These are phyloP conservation scores for Aurelia sp. DNA, from an alignment of 30 jellyfish, hydroid and myxozoan genomes.

Conservation along the genomic window DNA sequence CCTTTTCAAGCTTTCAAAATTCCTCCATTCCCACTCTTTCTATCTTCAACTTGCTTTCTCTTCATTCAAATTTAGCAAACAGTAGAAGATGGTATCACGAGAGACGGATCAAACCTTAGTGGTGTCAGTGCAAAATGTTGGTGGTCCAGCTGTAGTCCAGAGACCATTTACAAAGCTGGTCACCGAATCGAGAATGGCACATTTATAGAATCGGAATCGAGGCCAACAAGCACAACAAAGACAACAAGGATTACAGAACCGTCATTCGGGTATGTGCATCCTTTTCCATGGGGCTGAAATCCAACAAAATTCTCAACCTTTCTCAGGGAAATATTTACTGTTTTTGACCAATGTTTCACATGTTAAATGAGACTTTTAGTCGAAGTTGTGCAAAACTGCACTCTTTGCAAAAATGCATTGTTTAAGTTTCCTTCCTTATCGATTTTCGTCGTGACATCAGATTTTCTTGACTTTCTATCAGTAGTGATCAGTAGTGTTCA, in stretches of 20 bases:
- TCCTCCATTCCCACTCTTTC: too few species aligned
- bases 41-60: not conserved
- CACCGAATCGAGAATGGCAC: slow-evolving; percentile 66
- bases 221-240: slow-evolving; percentile 85
- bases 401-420: too few species aligned
- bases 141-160: slow-evolving; percentile 93
- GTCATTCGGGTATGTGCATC: slow-evolving; percentile 47
- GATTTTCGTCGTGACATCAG: too few species aligned
- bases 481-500: too few species aligned
- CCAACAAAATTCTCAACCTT: not conserved
- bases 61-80: slow-evolving; percentile 62
- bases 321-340: too few species aligned
- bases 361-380: too few species aligned
- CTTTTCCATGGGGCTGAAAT: not conserved
- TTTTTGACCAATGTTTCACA: too few species aligned
- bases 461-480: too few species aligned
- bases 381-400: too few species aligned
- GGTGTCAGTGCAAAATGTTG: slow-evolving; percentile 98
- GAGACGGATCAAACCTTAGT: slow-evolving; percentile 94
- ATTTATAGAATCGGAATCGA: slow-evolving; percentile 59
- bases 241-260: slow-evolving; percentile 75
- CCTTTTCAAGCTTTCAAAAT: too few species aligned
- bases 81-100: slow-evolving; percentile 88
- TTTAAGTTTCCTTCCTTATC: too few species aligned
- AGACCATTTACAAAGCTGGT: slow-evolving; percentile 69